Base-by-base conservation (phyloP, 2,113 vertebrate species). In the Nycticebus coucang region DNA sequence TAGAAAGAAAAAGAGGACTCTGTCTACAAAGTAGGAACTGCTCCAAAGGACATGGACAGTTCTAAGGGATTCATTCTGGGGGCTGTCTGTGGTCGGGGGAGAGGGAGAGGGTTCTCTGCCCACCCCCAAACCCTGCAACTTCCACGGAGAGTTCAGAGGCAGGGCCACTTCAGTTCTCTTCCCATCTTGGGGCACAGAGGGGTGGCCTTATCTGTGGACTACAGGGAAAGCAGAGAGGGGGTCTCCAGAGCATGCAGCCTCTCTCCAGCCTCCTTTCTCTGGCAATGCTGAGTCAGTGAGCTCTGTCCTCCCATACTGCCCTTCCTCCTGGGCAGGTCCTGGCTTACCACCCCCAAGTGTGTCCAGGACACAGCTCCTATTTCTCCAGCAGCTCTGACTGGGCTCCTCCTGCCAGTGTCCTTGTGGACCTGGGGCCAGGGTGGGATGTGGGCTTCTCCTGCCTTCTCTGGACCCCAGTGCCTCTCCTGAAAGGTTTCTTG, bases 261-360 rank as follows among this genome's bases (percentile, higher is more conserved):
- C 69, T 77, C 77, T 41, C 41, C 26, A 24, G 80, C 37, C 50
- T 75, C 2, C 22, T 37, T 84, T 55, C n/a, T 41, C 8, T 28
- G 19, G 41, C 12, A 5, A 50, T 84, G 83, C 93, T 94, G 94
- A 94, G 82, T 93, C 83, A 94, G 96, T 77, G 30, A 53, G 19
- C 45, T 66, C 85, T 18, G 62, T 30, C 26, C 33, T 17, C 57
- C 35, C 37, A 26, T 26, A 4, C 0, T 2, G 50, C n/a, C 15
- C n/a, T 82, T 82, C 64, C 35, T 68, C 28, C 60, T 4, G 50
- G 88, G 83, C 90, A 91, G 89, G 89, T 50, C 93, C 53, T 0
- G 1, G 90, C 87, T 95, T 2, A 64, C 37, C 55, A 64, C 41
- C 28, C 68, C 17, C 0, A 50, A 62, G 82, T 55, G 81, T 50